Conservation (phyloP, 2,113 vertebrate species). For the Tiliqua scincoides region DNA sequence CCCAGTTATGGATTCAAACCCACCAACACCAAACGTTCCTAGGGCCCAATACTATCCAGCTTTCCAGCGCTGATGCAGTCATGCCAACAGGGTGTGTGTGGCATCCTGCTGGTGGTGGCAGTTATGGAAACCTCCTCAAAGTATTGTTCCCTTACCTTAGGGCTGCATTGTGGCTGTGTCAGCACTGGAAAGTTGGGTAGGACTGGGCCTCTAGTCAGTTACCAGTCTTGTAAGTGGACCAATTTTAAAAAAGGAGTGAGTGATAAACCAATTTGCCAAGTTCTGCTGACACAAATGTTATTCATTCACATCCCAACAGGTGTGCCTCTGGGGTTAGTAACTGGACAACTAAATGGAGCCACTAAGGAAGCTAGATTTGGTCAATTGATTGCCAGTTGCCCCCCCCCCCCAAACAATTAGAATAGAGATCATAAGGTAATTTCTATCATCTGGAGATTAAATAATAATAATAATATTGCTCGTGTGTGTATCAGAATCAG, state of each 20-base stretch:
- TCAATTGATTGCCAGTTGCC: neutral
- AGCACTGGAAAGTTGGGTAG: no score
- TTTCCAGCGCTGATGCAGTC: no score
- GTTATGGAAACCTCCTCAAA: no score
- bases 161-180: no score
- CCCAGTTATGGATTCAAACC: no score
- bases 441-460: neutral
- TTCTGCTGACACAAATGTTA: neutral
- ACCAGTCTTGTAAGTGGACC: neutral
- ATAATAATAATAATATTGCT: constrained; percentile 39
- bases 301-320: neutral
- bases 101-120: no score
- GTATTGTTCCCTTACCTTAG: no score
- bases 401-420: neutral
- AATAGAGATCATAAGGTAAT: neutral
- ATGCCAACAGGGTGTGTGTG: no score
- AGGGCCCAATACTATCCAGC: no score
- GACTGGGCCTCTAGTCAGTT: no score
- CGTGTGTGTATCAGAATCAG: neutral
- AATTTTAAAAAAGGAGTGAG: neutral
- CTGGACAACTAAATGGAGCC: neutral
- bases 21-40: no score
- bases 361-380: neutral
- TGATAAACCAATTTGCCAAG: neutral
- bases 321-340: neutral